A percentile compares a stretch with the other conserved stretches of the same genome.
phyloP scores from a whole-genome alignment of 2,888 invertebrate species.

The Amphipoea oculea region DNA sequence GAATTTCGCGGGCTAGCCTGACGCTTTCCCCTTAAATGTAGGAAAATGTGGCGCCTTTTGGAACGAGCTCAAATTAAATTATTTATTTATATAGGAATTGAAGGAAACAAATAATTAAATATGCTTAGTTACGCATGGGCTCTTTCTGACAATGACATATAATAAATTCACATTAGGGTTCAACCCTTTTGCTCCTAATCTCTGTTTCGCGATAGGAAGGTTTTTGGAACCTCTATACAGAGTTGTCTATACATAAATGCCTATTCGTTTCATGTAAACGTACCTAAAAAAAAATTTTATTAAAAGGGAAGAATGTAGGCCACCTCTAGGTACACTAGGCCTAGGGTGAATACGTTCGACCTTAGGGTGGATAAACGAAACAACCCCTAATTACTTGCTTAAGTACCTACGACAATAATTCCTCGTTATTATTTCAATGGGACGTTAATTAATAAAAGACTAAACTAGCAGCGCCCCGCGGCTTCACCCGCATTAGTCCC shows the following conservation, averaged over 20 bases:
- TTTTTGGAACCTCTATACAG: not conserved
- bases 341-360: too few relatives aligned
- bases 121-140: not conserved
- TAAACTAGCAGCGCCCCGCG: too few relatives aligned
- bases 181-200: slow-evolving; percentile 7
- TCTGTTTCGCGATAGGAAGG: not conserved
- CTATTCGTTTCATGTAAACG: not conserved
- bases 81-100: not conserved
- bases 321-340: not conserved
- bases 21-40: not conserved
- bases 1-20: too few relatives aligned
- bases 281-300: too few relatives aligned
- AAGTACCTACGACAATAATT: not conserved
- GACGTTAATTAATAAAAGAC: too few relatives aligned
- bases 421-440: not conserved
- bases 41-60: not conserved
- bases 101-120: not conserved
- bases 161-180: slow-evolving; percentile 14
- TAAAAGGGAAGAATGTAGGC: not conserved
- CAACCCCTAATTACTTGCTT: not conserved
- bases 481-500: too few relatives aligned
- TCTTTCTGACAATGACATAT: slow-evolving; percentile 4
- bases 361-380: too few relatives aligned
- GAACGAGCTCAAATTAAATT: not conserved
- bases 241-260: slow-evolving; percentile 3